Percentiles rank a stretch among this genome's conserved stretches.
Conservation (phyloP, 2,797 vertebrate species). For the Lophius americanus region DNA sequence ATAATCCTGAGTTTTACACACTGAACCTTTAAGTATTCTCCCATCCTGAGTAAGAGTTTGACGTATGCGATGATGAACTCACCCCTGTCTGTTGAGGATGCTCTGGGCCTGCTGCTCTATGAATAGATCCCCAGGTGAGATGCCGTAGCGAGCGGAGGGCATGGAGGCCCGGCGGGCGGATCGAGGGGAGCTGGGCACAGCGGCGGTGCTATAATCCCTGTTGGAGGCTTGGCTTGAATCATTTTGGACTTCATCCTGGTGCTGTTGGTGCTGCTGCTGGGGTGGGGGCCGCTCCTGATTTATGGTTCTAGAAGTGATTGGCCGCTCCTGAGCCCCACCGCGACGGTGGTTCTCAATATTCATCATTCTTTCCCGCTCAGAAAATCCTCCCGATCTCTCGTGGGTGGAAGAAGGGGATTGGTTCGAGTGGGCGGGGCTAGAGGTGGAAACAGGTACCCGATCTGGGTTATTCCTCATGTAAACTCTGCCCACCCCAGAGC, state of each 20-base stretch:
- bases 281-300: conserved; percentile 49
- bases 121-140: conserved; percentile 87
- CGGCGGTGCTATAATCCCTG: conserved; percentile 75
- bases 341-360: conserved; percentile 85
- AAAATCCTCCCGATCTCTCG: conserved; percentile 69
- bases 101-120: conserved; percentile 86
- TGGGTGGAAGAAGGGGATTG: conserved; percentile 54
- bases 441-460: conserved; percentile 27
- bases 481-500: conserved; percentile 80
- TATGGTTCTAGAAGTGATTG: conserved; percentile 39
- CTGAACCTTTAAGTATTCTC: not conserved
- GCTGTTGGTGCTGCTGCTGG: conserved; percentile 50
- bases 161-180: conserved; percentile 82
- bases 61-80: conserved; percentile 60
- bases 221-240: conserved; percentile 73
- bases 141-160: conserved; percentile 83
- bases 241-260: conserved; percentile 46
- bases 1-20: too few species aligned
- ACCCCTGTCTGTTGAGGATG: conserved; percentile 91
- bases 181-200: conserved; percentile 87
- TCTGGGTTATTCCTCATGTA: conserved; percentile 78
- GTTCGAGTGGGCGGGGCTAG: conserved; percentile 37
- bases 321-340: conserved; percentile 56
- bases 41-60: too few species aligned
- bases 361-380: conserved; percentile 78